Percentiles rank a stretch among this genome's conserved stretches.
These are phyloP conservation scores for Anguilla marmorata DNA, from an alignment of 2,797 vertebrate genomes.

Conservation along the genomic window DNA sequence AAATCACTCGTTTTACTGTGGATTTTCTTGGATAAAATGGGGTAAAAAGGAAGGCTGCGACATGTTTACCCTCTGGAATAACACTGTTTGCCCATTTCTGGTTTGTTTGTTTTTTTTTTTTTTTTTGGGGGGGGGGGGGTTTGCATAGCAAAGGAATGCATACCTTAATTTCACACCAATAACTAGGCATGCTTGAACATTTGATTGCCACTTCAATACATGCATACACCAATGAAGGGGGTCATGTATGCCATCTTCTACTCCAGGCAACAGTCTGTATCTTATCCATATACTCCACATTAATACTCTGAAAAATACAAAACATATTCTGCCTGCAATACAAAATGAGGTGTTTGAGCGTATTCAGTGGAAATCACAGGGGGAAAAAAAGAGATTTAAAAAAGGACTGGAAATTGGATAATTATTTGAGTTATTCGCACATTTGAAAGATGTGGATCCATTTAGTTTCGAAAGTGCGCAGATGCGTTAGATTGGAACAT, in stretches of 20 bases:
- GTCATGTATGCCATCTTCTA: background rate
- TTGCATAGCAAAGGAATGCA: conserved; percentile 10
- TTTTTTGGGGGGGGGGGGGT: background rate
- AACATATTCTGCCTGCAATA: background rate
- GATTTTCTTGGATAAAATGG: conserved; percentile 50
- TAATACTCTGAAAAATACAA: background rate
- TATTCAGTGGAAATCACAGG: background rate
- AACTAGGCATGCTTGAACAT: background rate
- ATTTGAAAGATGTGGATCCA: background rate
- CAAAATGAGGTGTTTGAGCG: background rate
- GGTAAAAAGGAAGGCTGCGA: conserved; percentile 40
- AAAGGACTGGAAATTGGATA: conserved; percentile 25
- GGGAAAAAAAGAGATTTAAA: background rate
- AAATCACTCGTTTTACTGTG: conserved; percentile 42
- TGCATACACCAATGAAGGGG: background rate
- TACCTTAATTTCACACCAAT: conserved; percentile 2
- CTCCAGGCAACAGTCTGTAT: background rate
- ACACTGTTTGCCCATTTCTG: background rate
- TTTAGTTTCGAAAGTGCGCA: conserved; percentile 8
- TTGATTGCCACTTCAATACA: conserved; percentile 6
- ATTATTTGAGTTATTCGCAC: conserved; percentile 19
- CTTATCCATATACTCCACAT: background rate
- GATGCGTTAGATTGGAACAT: background rate
- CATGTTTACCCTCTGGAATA: conserved; percentile 55
- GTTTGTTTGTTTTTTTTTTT: background rate